Percentiles rank a stretch among this genome's conserved stretches.
phyloP scores from a whole-genome alignment of 2,888 invertebrate genomes.

The Nomada ferruginata region DNA sequence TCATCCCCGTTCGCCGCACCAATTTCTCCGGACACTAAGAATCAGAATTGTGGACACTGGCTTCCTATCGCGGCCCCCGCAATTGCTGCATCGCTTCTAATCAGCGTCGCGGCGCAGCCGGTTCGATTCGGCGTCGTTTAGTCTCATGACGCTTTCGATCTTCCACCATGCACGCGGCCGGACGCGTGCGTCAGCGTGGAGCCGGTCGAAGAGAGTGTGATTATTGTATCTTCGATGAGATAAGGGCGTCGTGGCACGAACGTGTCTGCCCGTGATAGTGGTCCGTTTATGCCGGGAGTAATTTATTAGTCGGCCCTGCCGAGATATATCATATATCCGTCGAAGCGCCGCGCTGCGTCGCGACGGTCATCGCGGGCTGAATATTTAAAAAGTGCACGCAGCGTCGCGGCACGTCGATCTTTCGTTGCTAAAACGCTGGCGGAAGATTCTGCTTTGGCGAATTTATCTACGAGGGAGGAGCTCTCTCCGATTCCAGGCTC shows the following conservation, averaged over 20 bases:
- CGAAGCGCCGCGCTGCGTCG: constrained; percentile 5
- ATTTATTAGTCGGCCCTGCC: constrained; percentile 77
- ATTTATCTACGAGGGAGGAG: background rate
- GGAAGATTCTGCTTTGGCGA: background rate
- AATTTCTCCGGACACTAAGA: no score
- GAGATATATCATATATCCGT: constrained; percentile 59
- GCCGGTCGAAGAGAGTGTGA: constrained; percentile 71
- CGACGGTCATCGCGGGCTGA: constrained; percentile 51
- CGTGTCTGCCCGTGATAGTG: constrained; percentile 82
- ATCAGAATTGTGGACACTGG: no score
- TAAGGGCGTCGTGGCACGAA: constrained; percentile 79
- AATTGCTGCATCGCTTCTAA: background rate
- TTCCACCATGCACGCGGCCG: constrained; percentile 38
- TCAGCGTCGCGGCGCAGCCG: constrained; percentile 17
- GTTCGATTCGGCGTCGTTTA: constrained; percentile 77
- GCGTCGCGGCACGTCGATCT: background rate
- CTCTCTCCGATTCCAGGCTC: no score
- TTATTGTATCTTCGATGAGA: constrained; percentile 80
- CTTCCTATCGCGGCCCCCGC: no score
- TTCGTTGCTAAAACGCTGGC: constrained; percentile 15
- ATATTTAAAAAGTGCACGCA: constrained; percentile 38
- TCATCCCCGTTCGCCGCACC: no score
- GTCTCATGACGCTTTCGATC: constrained; percentile 71
- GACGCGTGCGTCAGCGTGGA: constrained; percentile 53
- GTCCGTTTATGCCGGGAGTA: constrained; percentile 77